These are phyloP conservation scores for Tenualosa thibaudeaui DNA, from an alignment of 2,797 vertebrate genomes.

Conservation along the genomic window DNA sequence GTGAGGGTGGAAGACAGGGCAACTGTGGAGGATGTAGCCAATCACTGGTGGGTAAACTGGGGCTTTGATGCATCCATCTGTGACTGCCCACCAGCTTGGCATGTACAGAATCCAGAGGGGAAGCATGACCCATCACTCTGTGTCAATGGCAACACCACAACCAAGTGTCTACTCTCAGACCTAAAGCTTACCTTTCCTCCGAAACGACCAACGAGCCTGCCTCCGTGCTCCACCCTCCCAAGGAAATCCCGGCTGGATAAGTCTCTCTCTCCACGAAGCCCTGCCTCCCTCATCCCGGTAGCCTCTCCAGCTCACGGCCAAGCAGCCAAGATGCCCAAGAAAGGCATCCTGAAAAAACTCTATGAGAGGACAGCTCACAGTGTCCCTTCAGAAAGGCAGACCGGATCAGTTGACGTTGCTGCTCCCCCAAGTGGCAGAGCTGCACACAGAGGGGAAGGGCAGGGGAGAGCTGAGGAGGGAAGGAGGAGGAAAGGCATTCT, in stretches of 20 bases:
- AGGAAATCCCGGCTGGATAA: neutral
- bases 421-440: neutral
- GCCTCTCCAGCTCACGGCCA: slow-evolving; percentile 1
- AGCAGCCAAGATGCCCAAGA: slow-evolving; percentile 51
- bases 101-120: neutral
- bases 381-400: slow-evolving; percentile 39
- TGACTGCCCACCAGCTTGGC: neutral
- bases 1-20: slow-evolving; percentile 53
- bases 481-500: slow-evolving; percentile 56
- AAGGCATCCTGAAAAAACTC: slow-evolving; percentile 58
- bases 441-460: neutral
- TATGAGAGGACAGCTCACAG: slow-evolving; percentile 44
- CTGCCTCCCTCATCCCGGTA: neutral
- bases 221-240: slow-evolving; percentile 41
- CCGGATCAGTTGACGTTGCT: neutral
- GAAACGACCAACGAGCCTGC: slow-evolving; percentile 50
- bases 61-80: slow-evolving; percentile 32
- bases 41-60: slow-evolving; percentile 61
- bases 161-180: slow-evolving; percentile 1
- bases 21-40: slow-evolving; percentile 57
- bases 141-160: neutral
- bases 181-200: slow-evolving; percentile 30
- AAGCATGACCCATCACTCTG: neutral
- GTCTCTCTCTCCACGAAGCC: neutral
- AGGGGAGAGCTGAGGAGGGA: neutral